Evolutionary conservation across 2,888 invertebrate genomes (phyloP).

Genomic region (Ennomos quercinarius): DNA sequence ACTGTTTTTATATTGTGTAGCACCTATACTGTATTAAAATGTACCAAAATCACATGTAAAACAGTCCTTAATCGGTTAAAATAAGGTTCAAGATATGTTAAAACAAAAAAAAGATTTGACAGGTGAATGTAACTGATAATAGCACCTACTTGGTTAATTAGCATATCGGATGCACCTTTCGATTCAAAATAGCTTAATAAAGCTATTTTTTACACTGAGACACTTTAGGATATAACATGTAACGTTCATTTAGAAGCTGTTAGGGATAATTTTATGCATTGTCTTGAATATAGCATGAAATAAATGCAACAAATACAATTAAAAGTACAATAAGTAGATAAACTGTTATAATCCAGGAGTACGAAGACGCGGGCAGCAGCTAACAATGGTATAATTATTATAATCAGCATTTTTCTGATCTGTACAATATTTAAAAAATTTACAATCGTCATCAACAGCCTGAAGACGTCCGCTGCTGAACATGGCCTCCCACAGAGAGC

Average conservation of each 20-base stretch:
- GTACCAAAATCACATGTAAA: conserved; percentile 33
- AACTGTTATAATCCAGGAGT: too few relatives aligned
- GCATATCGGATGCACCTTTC: conserved; percentile 58
- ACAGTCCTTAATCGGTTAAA: conserved; percentile 39
- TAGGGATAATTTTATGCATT: conserved; percentile 1
- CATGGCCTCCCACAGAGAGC: too few relatives aligned
- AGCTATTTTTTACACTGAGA: conserved; percentile 33
- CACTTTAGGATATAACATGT: neutral
- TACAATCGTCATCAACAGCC: too few relatives aligned
- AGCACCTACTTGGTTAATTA: conserved; percentile 69
- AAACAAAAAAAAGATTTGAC: conserved; percentile 49
- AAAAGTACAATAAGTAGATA: too few relatives aligned
- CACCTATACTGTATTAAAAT: too few relatives aligned
- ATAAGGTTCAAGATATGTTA: conserved; percentile 40
- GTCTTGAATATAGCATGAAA: conserved; percentile 2
- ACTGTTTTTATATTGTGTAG: neutral
- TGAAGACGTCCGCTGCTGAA: too few relatives aligned
- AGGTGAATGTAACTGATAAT: conserved; percentile 72
- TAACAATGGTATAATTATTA: too few relatives aligned
- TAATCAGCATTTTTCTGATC: too few relatives aligned
- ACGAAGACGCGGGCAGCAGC: too few relatives aligned
- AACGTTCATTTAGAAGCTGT: neutral
- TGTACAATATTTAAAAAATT: too few relatives aligned
- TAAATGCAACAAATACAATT: neutral
- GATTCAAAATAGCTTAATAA: conserved; percentile 51